These are phyloP conservation scores for Etheostoma spectabile DNA, from an alignment of 2,113 vertebrate species.

Conservation along the genomic window DNA sequence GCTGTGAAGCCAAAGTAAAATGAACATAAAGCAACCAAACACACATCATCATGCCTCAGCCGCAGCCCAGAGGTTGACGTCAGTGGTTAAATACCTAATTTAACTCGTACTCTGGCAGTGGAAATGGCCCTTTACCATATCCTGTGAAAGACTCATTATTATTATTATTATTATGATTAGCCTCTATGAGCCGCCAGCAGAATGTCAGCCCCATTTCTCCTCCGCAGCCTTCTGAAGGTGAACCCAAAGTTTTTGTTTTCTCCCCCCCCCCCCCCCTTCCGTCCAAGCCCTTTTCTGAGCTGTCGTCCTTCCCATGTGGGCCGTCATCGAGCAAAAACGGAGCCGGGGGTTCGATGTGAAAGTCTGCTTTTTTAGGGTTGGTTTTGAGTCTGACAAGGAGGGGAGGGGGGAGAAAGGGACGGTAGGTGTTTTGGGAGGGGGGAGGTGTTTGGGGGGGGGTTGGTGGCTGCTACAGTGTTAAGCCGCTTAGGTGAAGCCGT, in stretches of 20 bases:
- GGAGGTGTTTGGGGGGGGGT: too few relatives aligned
- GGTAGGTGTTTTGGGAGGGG: not conserved
- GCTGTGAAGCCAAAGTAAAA: not conserved
- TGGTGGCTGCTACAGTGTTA: too few relatives aligned
- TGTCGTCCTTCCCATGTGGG: too few relatives aligned
- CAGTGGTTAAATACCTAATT: constrained; percentile 28
- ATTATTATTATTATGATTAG: constrained; percentile 1
- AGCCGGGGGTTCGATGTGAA: constrained; percentile 56
- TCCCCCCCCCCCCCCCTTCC: too few relatives aligned
- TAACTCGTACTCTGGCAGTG: constrained; percentile 11
- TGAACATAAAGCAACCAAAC: not conserved
- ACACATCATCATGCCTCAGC: not conserved
- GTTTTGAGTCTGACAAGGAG: too few relatives aligned
- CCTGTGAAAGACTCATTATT: constrained; percentile 34
- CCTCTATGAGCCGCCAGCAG: constrained; percentile 12
- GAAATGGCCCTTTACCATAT: constrained; percentile 10
- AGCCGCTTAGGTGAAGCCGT: constrained; percentile 20
- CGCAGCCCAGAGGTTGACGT: constrained; percentile 23
- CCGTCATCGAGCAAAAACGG: too few relatives aligned
- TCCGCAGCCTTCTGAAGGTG: constrained; percentile 37
- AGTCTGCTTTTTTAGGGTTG: too few relatives aligned
- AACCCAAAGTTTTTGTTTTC: constrained; percentile 8
- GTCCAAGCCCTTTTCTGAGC: not conserved
- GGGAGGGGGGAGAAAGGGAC: too few relatives aligned
- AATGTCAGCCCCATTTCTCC: constrained; percentile 22